These are phyloP conservation scores for Chlorops oryzae DNA, from an alignment of 1,140 invertebrate genomes.

Conservation along the genomic window DNA sequence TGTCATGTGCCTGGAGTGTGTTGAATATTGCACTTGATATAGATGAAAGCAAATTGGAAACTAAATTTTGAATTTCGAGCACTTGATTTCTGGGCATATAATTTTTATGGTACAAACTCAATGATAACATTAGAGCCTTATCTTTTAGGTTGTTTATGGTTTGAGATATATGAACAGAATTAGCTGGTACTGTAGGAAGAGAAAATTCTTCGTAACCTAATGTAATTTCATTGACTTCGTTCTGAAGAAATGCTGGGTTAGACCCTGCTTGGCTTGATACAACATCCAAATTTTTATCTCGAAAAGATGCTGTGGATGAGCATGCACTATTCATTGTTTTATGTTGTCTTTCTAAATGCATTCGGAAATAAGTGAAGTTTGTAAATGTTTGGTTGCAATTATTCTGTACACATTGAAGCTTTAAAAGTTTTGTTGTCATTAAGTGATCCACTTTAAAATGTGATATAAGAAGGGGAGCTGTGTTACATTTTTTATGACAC, in stretches of 20 bases:
- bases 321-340: neutral
- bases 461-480: neutral
- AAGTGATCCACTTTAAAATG: constrained; percentile 3
- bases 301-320: too few species aligned
- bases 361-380: neutral
- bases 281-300: neutral
- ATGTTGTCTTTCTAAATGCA: constrained; percentile 1
- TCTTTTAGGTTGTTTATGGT: neutral
- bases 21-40: neutral
- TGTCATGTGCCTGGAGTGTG: neutral
- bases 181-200: neutral
- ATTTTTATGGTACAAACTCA: neutral
- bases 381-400: constrained; percentile 8
- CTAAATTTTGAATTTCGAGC: neutral
- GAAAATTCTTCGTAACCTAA: neutral
- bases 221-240: neutral
- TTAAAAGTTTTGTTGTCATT: neutral
- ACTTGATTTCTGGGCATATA: constrained; percentile 1
- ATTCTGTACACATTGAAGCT: neutral
- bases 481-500: neutral
- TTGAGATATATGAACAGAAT: neutral
- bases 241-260: neutral
- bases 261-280: neutral
- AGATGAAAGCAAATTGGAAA: neutral
- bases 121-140: neutral